These are phyloP conservation scores for Leuciscus idus DNA, from an alignment of 2,113 vertebrate species.

Conservation along the genomic window DNA sequence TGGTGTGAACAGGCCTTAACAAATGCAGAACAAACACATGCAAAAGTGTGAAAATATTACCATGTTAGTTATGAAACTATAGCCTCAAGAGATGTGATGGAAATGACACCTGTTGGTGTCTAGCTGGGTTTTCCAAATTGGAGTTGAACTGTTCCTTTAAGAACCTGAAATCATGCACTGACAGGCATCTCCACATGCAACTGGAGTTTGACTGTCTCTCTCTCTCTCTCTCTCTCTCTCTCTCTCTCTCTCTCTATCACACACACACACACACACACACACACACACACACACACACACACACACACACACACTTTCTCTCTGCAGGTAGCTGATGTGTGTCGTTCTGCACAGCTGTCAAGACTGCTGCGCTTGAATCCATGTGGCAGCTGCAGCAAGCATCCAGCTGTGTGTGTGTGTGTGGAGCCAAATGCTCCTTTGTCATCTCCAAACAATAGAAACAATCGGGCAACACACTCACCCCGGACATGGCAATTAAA, in stretches of 20 bases:
- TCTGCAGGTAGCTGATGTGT: conserved; percentile 50
- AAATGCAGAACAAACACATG: too few species aligned
- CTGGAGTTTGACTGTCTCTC: not conserved
- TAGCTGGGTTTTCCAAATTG: too few species aligned
- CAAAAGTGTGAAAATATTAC: too few species aligned
- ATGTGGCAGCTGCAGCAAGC: conserved; percentile 44
- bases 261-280: too few species aligned
- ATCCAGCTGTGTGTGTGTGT: conserved; percentile 43
- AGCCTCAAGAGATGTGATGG: too few species aligned
- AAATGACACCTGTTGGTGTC: too few species aligned
- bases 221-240: not conserved
- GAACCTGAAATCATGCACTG: not conserved
- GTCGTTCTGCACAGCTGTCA: conserved; percentile 32
- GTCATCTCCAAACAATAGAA: conserved; percentile 52
- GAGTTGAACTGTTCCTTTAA: not conserved
- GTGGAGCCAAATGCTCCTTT: conserved; percentile 46
- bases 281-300: too few species aligned
- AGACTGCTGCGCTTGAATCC: conserved; percentile 26
- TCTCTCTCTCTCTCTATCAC: too few species aligned
- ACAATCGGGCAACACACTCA: conserved; percentile 11
- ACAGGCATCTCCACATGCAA: not conserved
- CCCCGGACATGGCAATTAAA: conserved; percentile 18
- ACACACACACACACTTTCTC: conserved; percentile 31
- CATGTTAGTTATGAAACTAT: too few species aligned
- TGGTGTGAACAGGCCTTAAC: too few species aligned